These are phyloP conservation scores for Drosophila repleta DNA, from an alignment of 1,140 invertebrate genomes.

Conservation along the genomic window DNA sequence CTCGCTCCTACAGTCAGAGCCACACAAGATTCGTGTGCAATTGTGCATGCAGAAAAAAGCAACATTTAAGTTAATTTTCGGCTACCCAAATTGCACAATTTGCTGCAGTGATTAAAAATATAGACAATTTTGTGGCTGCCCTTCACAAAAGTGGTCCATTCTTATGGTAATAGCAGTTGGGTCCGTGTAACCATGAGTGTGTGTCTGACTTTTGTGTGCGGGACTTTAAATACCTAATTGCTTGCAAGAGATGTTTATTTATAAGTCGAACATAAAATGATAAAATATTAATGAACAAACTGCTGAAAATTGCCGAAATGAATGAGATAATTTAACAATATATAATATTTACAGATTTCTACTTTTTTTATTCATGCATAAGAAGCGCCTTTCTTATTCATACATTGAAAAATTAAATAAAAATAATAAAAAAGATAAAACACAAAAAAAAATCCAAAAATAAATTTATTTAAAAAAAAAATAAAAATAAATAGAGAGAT, in stretches of 20 bases:
- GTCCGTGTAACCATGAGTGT: neutral
- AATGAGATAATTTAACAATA: no score
- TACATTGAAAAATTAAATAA: no score
- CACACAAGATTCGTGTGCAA: slow-evolving; percentile 38
- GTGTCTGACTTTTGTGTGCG: slow-evolving; percentile 1
- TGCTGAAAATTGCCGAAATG: no score
- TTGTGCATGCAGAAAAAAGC: slow-evolving; percentile 56
- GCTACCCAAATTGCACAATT: slow-evolving; percentile 75
- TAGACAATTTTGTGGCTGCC: slow-evolving; percentile 58
- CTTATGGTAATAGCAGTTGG: slow-evolving; percentile 24
- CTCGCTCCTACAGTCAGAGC: neutral
- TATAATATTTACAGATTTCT: no score
- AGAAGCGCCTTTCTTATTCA: no score
- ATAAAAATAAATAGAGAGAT: no score
- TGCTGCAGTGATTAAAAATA: slow-evolving; percentile 75
- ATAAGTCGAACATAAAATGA: no score
- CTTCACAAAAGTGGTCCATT: slow-evolving; percentile 22
- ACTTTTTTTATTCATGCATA: no score
- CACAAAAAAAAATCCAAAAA: no score
- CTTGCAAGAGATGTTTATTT: neutral
- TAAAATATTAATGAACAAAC: no score
- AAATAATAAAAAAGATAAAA: no score
- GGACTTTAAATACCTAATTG: neutral
- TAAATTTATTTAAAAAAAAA: no score
- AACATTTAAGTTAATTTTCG: slow-evolving; percentile 77